Evolutionary conservation across 92 coral and sea anemone genomes (phyloP).

Genomic region (Siderastrea radians): DNA sequence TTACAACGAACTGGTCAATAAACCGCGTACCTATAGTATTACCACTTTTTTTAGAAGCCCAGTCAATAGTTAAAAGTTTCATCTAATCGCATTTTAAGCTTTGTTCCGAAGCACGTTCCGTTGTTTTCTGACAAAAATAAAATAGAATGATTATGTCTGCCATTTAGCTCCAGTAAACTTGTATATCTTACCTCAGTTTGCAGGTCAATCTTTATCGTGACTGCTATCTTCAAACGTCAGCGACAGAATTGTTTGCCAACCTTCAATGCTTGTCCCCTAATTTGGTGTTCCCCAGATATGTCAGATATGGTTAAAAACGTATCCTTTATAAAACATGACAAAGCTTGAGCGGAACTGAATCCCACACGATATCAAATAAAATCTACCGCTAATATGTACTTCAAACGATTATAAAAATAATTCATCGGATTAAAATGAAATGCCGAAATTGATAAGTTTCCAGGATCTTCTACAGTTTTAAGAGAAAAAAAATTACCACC

Average conservation of each 20-base stretch:
- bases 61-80: too few relatives aligned
- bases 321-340: not conserved
- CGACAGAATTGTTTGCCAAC: not conserved
- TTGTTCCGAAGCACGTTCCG: too few relatives aligned
- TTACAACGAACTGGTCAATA: too few relatives aligned
- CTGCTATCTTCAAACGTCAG: not conserved
- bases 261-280: not conserved
- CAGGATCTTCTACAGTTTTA: not conserved
- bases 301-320: too few relatives aligned
- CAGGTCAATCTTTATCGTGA: not conserved
- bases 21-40: too few relatives aligned
- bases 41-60: too few relatives aligned
- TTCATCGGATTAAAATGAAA: not conserved
- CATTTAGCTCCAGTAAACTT: too few relatives aligned
- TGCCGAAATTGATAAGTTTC: not conserved
- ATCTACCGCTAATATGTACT: not conserved
- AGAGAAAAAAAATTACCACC: not conserved
- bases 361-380: not conserved
- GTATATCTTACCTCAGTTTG: not conserved
- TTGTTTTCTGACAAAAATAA: too few relatives aligned
- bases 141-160: too few relatives aligned
- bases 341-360: not conserved
- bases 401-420: not conserved
- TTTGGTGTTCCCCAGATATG: not conserved
- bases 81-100: too few relatives aligned